Conservation (phyloP, 1,140 invertebrate genomes). For the Ips nitidus region DNA sequence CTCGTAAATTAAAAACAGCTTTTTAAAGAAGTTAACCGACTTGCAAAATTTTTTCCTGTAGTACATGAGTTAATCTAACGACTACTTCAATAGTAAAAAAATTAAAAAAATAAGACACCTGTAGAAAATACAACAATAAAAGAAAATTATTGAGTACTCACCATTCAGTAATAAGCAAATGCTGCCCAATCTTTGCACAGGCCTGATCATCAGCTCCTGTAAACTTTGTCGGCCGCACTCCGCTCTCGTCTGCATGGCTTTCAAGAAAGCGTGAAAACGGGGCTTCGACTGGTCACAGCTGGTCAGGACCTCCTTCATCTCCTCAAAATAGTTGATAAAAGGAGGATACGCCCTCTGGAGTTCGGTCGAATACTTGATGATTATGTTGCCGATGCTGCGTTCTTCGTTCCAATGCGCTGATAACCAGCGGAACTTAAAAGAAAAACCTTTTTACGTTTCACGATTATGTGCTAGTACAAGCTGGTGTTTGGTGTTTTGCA, state of each 20-base stretch:
- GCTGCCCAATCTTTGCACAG: conserved; percentile 94
- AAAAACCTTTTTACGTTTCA: neutral
- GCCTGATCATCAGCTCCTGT: conserved; percentile 92
- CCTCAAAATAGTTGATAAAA: conserved; percentile 97
- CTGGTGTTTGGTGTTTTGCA: neutral
- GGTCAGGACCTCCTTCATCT: conserved; percentile 89
- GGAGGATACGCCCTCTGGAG: conserved; percentile 93
- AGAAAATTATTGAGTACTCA: conserved; percentile 53
- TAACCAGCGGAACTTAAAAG: conserved; percentile 59
- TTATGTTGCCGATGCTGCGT: conserved; percentile 76
- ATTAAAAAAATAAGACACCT: neutral
- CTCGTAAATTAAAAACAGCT: no score
- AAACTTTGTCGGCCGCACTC: conserved; percentile 95
- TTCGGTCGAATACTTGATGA: conserved; percentile 78
- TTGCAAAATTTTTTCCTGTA: no score
- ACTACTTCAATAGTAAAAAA: no score
- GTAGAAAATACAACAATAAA: neutral
- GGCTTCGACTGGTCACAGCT: conserved; percentile 90
- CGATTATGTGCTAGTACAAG: neutral
- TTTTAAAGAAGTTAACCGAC: no score
- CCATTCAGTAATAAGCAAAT: conserved; percentile 91
- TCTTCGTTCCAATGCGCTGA: conserved; percentile 76
- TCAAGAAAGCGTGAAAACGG: conserved; percentile 97
- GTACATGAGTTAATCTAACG: no score
- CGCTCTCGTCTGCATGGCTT: conserved; percentile 87